Conservation (phyloP, 2,797 vertebrate genomes). For the Oreochromis mossambicus region DNA sequence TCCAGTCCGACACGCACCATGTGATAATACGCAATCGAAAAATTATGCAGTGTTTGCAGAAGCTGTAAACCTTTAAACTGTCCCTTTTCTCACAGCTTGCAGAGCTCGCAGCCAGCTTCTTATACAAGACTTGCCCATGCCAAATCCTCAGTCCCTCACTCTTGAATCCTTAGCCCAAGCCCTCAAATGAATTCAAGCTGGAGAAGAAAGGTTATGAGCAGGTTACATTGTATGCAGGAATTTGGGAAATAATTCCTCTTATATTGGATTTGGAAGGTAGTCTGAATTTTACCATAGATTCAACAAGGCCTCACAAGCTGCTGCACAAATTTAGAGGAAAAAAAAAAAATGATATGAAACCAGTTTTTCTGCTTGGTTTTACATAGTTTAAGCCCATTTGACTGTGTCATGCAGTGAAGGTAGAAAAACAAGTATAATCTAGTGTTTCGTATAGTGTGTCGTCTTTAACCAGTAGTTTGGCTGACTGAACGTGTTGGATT, state of each 20-base stretch:
- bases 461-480: neutral
- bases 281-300: slow-evolving; percentile 47
- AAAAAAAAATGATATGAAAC: neutral
- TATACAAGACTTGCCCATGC: slow-evolving; percentile 52
- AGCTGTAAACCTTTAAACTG: neutral
- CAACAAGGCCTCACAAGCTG: slow-evolving; percentile 46
- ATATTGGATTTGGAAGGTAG: slow-evolving; percentile 74
- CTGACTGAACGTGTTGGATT: neutral
- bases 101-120: slow-evolving; percentile 45
- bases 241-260: slow-evolving; percentile 76
- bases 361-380: neutral
- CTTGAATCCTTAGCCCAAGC: slow-evolving; percentile 65
- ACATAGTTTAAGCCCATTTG: neutral
- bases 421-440: neutral
- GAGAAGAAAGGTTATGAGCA: slow-evolving; percentile 69
- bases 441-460: neutral
- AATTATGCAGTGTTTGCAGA: neutral
- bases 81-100: slow-evolving; percentile 55
- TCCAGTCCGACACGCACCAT: neutral
- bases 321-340: neutral
- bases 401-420: neutral
- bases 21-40: neutral
- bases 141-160: slow-evolving; percentile 68
- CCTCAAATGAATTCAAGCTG: slow-evolving; percentile 76
- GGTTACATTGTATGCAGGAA: slow-evolving; percentile 75